These are phyloP conservation scores for Archips crataeganus DNA, from an alignment of 2,888 invertebrate genomes.

Conservation along the genomic window DNA sequence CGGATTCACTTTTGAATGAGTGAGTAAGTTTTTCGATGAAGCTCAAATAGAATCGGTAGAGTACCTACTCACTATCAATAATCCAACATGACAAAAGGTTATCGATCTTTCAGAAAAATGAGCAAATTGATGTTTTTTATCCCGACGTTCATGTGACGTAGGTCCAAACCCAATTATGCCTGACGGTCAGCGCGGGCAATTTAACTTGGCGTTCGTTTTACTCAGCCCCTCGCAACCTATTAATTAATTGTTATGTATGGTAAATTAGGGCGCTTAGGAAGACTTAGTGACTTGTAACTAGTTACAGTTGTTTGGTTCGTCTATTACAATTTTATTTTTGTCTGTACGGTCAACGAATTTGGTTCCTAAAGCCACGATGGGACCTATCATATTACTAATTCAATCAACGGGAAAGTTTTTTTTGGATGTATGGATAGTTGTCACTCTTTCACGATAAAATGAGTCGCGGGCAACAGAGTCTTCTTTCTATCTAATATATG, in stretches of 20 bases:
- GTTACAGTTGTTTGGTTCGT: too few relatives aligned
- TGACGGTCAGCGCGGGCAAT: neutral
- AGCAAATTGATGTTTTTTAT: neutral
- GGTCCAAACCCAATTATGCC: slow-evolving; percentile 1
- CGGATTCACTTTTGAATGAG: too few relatives aligned
- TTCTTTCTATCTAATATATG: too few relatives aligned
- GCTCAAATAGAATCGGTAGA: neutral
- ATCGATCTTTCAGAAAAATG: slow-evolving; percentile 1
- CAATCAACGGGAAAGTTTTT: too few relatives aligned
- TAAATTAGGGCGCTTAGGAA: neutral
- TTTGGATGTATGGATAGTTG: too few relatives aligned
- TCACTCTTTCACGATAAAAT: too few relatives aligned
- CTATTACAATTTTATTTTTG: too few relatives aligned
- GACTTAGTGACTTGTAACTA: neutral
- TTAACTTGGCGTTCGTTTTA: slow-evolving; percentile 2
- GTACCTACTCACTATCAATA: neutral
- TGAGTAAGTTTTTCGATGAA: too few relatives aligned
- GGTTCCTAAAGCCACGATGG: too few relatives aligned
- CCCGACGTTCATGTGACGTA: neutral
- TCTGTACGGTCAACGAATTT: too few relatives aligned
- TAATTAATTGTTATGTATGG: slow-evolving; percentile 2
- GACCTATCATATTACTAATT: too few relatives aligned
- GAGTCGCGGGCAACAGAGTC: too few relatives aligned
- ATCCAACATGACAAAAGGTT: neutral
- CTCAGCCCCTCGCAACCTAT: neutral